Conservation (phyloP, 1,140 invertebrate genomes). For the Teleogryllus occipitalis region DNA sequence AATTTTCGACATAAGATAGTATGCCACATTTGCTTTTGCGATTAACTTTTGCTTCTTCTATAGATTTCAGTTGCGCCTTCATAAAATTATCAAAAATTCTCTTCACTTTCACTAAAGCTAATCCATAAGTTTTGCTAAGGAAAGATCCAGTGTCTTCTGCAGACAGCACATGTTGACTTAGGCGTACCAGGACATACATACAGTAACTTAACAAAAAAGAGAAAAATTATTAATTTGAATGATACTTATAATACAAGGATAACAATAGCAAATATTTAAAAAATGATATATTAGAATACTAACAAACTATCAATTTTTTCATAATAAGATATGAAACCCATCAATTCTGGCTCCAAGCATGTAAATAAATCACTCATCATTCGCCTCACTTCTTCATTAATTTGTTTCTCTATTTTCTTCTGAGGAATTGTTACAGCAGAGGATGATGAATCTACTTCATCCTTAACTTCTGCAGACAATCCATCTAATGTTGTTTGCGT, state of each 20-base stretch:
- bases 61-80: slow-evolving; percentile 72
- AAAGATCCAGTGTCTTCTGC: slow-evolving; percentile 87
- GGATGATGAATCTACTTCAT: slow-evolving; percentile 12
- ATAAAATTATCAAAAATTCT: slow-evolving; percentile 90
- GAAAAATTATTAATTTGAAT: neutral
- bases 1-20: slow-evolving; percentile 83
- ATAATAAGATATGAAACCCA: slow-evolving; percentile 73
- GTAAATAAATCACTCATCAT: slow-evolving; percentile 85
- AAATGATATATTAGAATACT: slow-evolving; percentile 40
- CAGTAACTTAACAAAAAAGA: slow-evolving; percentile 62
- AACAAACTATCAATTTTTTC: slow-evolving; percentile 84
- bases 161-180: slow-evolving; percentile 83
- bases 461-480: slow-evolving; percentile 21
- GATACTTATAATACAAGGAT: neutral
- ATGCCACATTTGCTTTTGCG: slow-evolving; percentile 82
- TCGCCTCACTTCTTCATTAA: slow-evolving; percentile 68
- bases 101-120: slow-evolving; percentile 85
- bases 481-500: slow-evolving; percentile 46
- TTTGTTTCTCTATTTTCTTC: slow-evolving; percentile 57
- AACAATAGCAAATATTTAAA: neutral
- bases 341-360: slow-evolving; percentile 74
- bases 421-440: slow-evolving; percentile 34
- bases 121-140: slow-evolving; percentile 81
- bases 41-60: slow-evolving; percentile 66
- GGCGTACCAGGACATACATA: slow-evolving; percentile 80